Evolutionary conservation across 2,888 invertebrate species (phyloP).

Genomic region (Drosophila setosimentum): DNA sequence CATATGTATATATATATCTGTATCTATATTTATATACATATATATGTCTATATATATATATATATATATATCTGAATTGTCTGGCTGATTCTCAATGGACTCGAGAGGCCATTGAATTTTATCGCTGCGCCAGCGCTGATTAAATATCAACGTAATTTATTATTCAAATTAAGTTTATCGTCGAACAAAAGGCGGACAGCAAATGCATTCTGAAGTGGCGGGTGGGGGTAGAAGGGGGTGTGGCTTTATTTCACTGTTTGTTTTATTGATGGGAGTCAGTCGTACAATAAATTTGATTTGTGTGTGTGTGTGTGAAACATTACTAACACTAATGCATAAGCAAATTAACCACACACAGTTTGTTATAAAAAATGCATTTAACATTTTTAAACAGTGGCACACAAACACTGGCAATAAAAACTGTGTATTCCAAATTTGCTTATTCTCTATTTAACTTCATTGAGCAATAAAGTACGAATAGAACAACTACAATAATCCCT

Average conservation of each 20-base stretch:
- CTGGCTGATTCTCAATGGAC: slow-evolving; percentile 24
- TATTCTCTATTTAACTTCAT: neutral
- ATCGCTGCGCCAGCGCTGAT: slow-evolving; percentile 72
- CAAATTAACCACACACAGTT: slow-evolving; percentile 53
- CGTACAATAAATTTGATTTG: slow-evolving; percentile 60
- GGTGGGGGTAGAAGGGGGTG: neutral
- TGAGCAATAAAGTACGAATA: neutral
- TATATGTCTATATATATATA: neutral
- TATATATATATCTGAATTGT: slow-evolving; percentile 9
- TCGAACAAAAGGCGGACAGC: slow-evolving; percentile 64
- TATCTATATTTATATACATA: neutral
- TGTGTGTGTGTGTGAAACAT: slow-evolving; percentile 50
- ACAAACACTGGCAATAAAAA: neutral
- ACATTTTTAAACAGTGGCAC: slow-evolving; percentile 53
- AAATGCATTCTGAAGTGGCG: slow-evolving; percentile 28
- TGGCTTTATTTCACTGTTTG: slow-evolving; percentile 25
- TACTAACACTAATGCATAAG: slow-evolving; percentile 40
- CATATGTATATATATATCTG: slow-evolving; percentile 1
- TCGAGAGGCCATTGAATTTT: slow-evolving; percentile 71
- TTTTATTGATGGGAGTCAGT: slow-evolving; percentile 29
- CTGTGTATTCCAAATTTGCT: neutral
- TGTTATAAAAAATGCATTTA: slow-evolving; percentile 69
- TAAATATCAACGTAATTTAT: slow-evolving; percentile 79
- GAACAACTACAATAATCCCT: neutral
- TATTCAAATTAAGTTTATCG: slow-evolving; percentile 79